Base-by-base conservation (phyloP, 2,888 invertebrate species). In the Habroteleia sp. region DNA sequence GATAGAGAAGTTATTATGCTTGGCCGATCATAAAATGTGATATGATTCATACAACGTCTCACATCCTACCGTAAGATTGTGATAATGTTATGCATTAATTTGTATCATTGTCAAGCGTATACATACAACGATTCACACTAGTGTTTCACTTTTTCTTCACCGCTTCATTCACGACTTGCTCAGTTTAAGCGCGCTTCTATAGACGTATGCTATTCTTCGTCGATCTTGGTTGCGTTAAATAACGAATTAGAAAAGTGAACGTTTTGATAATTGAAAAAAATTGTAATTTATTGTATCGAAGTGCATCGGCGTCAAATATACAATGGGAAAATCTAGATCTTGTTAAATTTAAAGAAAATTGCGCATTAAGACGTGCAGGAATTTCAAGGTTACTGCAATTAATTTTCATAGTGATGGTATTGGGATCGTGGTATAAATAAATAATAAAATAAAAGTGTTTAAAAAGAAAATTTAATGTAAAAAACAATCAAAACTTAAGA, bases 101-200 rank as follows among this genome's bases (percentile, higher is more conserved):
- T 76, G 74, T 68, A 72, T 75, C 74, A 73, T 62, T 74, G 74
- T 71, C 65, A 72, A 77, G 68, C 72, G 50, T 66, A 73, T 62
- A 62, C 20, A 35, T 35, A 77, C 75, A 73, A 73, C 31, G 71
- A 77, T 76, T 77, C 68, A 76, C 76, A 74, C 74, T 54, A 75
- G 73, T 48, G 52, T 72, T 54, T 74, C 77, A 77, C 74, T 74
- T 72, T 65, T 69, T 71, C 73, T 76, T 71, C 76, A 74, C 74
- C 39, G 74, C 76, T 76, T 77, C 68, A 60, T 72, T 68, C 77
- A 76, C 75, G 44, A 46, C 44, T 46, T 58, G 69, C 56, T 75
- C 66, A 73, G 74, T 77, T 58, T 50, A 66, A 74, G 37, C 56
- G 69, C 54, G 58, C 73, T 46, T 69, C 58, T 35, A 46, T 56